phyloP scores from a whole-genome alignment of 2,113 vertebrate genomes.

The Sorex fumeus region DNA sequence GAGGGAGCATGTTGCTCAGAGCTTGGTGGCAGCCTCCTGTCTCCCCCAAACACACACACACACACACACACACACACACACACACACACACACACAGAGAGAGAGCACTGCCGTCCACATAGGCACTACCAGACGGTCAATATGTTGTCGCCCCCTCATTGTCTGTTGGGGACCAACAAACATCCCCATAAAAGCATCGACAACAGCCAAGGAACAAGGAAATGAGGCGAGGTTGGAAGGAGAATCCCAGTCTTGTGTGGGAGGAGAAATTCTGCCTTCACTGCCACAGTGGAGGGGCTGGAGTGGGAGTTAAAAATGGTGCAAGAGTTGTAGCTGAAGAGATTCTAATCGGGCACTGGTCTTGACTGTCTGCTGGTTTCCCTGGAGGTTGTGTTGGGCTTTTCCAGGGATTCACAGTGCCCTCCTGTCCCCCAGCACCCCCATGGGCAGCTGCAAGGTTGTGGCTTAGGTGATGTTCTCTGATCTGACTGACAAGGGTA shows the following conservation, averaged over 20 bases:
- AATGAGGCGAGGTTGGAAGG: slow-evolving; percentile 27
- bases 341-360: neutral
- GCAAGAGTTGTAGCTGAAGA: neutral
- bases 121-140: neutral
- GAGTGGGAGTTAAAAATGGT: neutral
- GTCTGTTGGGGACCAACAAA: slow-evolving; percentile 25
- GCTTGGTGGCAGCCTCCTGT: neutral
- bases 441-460: too few species aligned
- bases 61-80: too few species aligned
- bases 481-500: neutral
- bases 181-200: slow-evolving; percentile 45
- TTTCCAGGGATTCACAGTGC: neutral
- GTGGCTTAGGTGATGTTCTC: neutral
- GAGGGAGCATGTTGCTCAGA: neutral
- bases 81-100: too few species aligned
- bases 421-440: neutral
- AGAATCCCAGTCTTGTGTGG: neutral
- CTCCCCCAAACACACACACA: neutral
- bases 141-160: neutral
- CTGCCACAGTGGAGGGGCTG: neutral
- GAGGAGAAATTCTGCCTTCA: neutral
- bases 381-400: neutral
- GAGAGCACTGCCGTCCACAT: neutral
- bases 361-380: neutral
- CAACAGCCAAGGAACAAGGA: neutral